These are phyloP conservation scores for Chionomys nivalis DNA, from an alignment of 2,113 vertebrate species.

Conservation along the genomic window DNA sequence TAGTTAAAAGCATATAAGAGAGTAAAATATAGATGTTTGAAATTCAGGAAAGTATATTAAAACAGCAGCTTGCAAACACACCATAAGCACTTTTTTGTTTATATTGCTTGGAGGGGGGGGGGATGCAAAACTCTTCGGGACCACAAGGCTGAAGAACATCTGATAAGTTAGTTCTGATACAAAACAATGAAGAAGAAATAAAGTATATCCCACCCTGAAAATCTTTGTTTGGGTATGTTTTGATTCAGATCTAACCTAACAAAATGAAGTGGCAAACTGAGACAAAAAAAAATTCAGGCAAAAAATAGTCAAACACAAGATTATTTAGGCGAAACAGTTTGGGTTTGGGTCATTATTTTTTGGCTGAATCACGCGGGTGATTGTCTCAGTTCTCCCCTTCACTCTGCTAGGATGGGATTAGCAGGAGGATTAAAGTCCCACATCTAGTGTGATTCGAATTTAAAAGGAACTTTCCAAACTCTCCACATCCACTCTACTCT, in stretches of 20 bases:
- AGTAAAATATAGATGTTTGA: constrained; percentile 93
- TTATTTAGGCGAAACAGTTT: constrained; percentile 74
- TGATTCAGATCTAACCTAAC: constrained; percentile 60
- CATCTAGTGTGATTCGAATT: constrained; percentile 29
- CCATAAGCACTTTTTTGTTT: constrained; percentile 87
- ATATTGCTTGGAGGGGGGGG: constrained; percentile 86
- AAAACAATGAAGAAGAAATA: neutral
- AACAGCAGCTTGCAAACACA: constrained; percentile 91
- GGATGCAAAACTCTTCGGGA: constrained; percentile 86
- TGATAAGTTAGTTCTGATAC: constrained; percentile 87
- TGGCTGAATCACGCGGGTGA: constrained; percentile 77
- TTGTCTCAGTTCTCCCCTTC: constrained; percentile 79
- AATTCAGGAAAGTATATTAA: constrained; percentile 92
- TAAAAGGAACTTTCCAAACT: constrained; percentile 49
- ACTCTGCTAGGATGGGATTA: constrained; percentile 68
- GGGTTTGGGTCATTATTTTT: constrained; percentile 80
- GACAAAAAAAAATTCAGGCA: constrained; percentile 82
- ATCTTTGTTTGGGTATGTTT: neutral
- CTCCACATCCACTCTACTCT: constrained; percentile 25
- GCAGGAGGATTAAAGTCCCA: neutral
- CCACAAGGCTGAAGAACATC: constrained; percentile 81
- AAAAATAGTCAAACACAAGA: constrained; percentile 82
- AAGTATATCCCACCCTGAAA: neutral
- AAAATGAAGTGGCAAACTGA: constrained; percentile 80
- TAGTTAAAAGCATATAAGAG: constrained; percentile 94